Percentiles rank a stretch among this genome's conserved stretches.
phyloP scores from a whole-genome alignment of 2,888 invertebrate genomes.

The Sycophila texana region DNA sequence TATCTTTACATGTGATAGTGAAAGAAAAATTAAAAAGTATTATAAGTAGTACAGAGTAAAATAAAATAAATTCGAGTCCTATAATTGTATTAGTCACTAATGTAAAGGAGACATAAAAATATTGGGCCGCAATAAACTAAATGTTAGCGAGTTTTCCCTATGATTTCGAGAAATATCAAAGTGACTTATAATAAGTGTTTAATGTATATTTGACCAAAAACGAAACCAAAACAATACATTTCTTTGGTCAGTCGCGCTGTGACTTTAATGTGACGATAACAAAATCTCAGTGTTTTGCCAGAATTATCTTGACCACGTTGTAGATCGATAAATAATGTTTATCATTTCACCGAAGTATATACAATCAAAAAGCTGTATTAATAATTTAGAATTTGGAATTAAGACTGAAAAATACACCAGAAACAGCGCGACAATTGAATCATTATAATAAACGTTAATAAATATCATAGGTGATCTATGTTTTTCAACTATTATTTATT shows the following conservation, averaged over 20 bases:
- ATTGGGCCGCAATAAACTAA: constrained; percentile 35
- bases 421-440: constrained; percentile 55
- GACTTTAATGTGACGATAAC: neutral
- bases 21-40: neutral
- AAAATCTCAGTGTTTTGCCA: too few species aligned
- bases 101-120: neutral
- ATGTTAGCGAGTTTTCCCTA: constrained; percentile 16
- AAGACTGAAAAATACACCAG: constrained; percentile 47
- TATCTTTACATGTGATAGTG: too few species aligned
- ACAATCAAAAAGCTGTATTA: neutral
- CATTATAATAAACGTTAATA: constrained; percentile 54
- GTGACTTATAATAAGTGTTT: constrained; percentile 8
- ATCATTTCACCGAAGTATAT: neutral
- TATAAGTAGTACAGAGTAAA: neutral
- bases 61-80: too few species aligned
- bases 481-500: constrained; percentile 2
- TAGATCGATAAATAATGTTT: too few species aligned
- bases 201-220: neutral
- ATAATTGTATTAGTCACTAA: too few species aligned
- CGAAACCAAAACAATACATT: neutral
- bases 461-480: neutral
- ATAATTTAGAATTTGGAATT: constrained; percentile 11
- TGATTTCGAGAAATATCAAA: constrained; percentile 23
- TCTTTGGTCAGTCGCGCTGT: neutral
- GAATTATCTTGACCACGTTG: too few species aligned